Evolutionary conservation across 2,888 invertebrate genomes (phyloP).

Genomic region (Netelia fuscicornis): DNA sequence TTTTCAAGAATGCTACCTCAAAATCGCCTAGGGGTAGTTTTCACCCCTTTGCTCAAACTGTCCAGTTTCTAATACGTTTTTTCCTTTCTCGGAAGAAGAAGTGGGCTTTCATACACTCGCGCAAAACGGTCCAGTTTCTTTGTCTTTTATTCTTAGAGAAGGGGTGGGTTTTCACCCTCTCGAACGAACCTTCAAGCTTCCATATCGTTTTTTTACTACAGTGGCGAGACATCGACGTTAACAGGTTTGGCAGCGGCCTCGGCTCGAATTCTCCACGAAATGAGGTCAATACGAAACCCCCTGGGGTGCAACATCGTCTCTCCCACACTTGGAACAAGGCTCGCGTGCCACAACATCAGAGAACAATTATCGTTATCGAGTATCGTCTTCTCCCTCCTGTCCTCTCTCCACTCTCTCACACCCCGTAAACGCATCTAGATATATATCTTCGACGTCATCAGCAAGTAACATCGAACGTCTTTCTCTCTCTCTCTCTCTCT

Average conservation of each 20-base stretch:
- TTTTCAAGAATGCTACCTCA: too few relatives aligned
- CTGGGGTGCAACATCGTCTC: conserved; percentile 34
- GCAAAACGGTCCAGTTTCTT: too few relatives aligned
- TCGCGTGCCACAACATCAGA: conserved; percentile 48
- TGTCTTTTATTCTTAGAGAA: too few relatives aligned
- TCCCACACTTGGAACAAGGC: conserved; percentile 36
- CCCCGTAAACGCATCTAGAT: conserved; percentile 24
- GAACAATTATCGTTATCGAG: conserved; percentile 68
- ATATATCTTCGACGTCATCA: conserved; percentile 34
- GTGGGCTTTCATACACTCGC: too few relatives aligned
- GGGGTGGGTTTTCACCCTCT: too few relatives aligned
- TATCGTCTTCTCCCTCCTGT: conserved; percentile 34
- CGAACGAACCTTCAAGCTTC: too few relatives aligned
- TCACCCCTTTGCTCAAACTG: too few relatives aligned
- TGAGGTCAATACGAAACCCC: conserved; percentile 62
- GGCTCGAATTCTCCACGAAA: conserved; percentile 45
- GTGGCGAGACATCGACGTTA: conserved; percentile 24
- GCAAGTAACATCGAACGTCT: conserved; percentile 34
- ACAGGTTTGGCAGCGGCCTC: conserved; percentile 14
- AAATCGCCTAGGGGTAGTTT: too few relatives aligned
- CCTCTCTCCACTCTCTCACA: conserved; percentile 1
- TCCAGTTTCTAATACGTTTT: too few relatives aligned
- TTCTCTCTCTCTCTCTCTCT: conserved; percentile 34
- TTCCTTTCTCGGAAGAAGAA: too few relatives aligned
- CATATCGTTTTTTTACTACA: neutral